Evolutionary conservation across 1,140 invertebrate species (phyloP).

Genomic region (Atta cephalotes): DNA sequence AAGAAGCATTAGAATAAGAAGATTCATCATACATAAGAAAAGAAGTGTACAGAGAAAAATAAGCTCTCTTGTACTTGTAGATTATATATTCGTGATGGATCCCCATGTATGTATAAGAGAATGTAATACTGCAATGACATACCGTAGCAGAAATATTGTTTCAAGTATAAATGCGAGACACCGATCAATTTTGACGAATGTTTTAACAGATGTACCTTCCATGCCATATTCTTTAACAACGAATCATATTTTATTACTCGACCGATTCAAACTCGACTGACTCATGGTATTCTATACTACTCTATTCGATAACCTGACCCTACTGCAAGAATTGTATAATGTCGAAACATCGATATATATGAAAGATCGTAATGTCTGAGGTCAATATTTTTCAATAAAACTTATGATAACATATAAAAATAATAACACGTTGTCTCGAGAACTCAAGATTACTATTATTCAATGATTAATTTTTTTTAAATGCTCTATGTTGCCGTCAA

Average conservation of each 20-base stretch:
- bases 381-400: slow-evolving; percentile 24
- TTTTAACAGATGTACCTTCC: slow-evolving; percentile 75
- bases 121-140: slow-evolving; percentile 80
- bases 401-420: neutral
- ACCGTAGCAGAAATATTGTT: slow-evolving; percentile 76
- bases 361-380: slow-evolving; percentile 14
- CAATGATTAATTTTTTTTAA: slow-evolving; percentile 18
- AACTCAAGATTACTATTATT: neutral
- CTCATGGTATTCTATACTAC: slow-evolving; percentile 15
- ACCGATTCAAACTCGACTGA: slow-evolving; percentile 3
- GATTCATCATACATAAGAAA: neutral
- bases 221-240: slow-evolving; percentile 20
- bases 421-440: neutral
- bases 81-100: slow-evolving; percentile 61
- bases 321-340: slow-evolving; percentile 25
- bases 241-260: slow-evolving; percentile 63
- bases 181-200: slow-evolving; percentile 53
- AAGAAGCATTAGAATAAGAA: neutral
- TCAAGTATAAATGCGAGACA: slow-evolving; percentile 40
- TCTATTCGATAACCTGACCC: slow-evolving; percentile 62
- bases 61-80: slow-evolving; percentile 67
- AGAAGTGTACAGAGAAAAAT: neutral
- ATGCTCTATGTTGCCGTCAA: slow-evolving; percentile 45
- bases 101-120: slow-evolving; percentile 69
- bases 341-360: slow-evolving; percentile 14